Conservation (phyloP, 2,797 vertebrate genomes). For the Schizopygopsis pylzovi region DNA sequence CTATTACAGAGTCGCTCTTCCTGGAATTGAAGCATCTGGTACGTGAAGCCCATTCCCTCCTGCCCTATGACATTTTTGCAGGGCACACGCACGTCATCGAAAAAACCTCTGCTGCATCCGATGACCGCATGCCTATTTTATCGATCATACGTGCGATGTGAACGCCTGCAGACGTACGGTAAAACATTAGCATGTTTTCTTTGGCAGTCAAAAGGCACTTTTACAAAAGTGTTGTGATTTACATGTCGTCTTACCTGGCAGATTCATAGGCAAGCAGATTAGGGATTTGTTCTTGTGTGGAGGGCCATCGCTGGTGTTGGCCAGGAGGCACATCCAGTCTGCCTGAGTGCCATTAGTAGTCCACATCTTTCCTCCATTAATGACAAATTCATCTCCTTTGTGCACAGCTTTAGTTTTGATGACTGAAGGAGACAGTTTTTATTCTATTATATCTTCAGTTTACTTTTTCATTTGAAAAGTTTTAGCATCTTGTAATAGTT, state of each 20-base stretch:
- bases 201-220: background rate
- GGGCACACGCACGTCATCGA: slow-evolving; percentile 85
- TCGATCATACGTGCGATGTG: slow-evolving; percentile 84
- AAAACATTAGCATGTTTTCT: slow-evolving; percentile 19
- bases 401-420: slow-evolving; percentile 84
- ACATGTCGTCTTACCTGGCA: slow-evolving; percentile 75
- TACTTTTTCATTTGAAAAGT: too few species aligned
- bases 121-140: slow-evolving; percentile 88
- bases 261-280: slow-evolving; percentile 85
- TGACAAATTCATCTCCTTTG: slow-evolving; percentile 81
- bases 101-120: slow-evolving; percentile 86
- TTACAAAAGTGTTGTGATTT: background rate
- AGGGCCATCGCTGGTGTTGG: slow-evolving; percentile 81
- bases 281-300: slow-evolving; percentile 86
- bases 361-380: slow-evolving; percentile 89
- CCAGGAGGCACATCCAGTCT: slow-evolving; percentile 87
- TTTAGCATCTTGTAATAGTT: too few species aligned
- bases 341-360: slow-evolving; percentile 81
- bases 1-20: slow-evolving; percentile 79
- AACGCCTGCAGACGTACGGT: slow-evolving; percentile 72
- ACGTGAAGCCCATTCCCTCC: slow-evolving; percentile 89
- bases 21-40: slow-evolving; percentile 92
- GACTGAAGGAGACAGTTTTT: slow-evolving; percentile 65
- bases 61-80: slow-evolving; percentile 84
- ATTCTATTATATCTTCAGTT: too few species aligned